Evolutionary conservation across 2,797 vertebrate species (phyloP), one percentile per base, ranked within the genome.

Genomic region (Gymnoscopelus braueri): DNA sequence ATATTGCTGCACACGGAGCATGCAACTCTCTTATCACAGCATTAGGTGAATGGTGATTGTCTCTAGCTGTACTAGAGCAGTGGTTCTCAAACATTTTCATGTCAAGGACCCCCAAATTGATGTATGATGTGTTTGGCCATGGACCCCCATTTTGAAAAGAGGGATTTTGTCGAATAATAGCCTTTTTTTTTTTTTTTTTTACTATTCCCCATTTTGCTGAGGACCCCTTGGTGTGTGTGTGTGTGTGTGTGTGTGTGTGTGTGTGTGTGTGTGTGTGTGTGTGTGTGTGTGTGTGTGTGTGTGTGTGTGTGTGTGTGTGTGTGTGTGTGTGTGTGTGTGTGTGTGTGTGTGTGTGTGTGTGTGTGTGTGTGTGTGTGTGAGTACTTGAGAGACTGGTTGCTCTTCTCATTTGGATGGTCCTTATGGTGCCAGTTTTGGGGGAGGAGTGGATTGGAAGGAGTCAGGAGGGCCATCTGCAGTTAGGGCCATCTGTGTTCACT

Each of bases 401-500:
- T 57, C 1, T 64, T 75, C 71, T 81, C 76, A 65, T 71, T 71
- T 77, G 75, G 74, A 61, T 77, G 63, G 23, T 75, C 57, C 83
- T 79, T 73, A 75, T 74, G 63, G 70, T 54, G 51, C 73, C 59
- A 70, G 71, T 82, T 79, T 81, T 67, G 84, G 86, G 82, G 76
- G 82, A 69, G 55, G 74, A 67, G 73, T 56, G 50, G 63, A 63
- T 50, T 54, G 29, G 39, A 51, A 7, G 50, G 14, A 69, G 60
- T 65, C 73, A 82, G 48, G 83, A 82, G 76, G 81, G 90, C 75
- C 39, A 44, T 44, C 79, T 90, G 71, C 79, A 83, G 84, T 83
- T 82, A 67, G 66, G 73, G 83, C 91, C 92, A 86, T 89, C 83
- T 93, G 86, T 93, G 71, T 13, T 24, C 57, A 73, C 15, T 60